These are phyloP conservation scores for Balearica regulorum DNA, from an alignment of 2,797 vertebrate genomes.

Conservation along the genomic window DNA sequence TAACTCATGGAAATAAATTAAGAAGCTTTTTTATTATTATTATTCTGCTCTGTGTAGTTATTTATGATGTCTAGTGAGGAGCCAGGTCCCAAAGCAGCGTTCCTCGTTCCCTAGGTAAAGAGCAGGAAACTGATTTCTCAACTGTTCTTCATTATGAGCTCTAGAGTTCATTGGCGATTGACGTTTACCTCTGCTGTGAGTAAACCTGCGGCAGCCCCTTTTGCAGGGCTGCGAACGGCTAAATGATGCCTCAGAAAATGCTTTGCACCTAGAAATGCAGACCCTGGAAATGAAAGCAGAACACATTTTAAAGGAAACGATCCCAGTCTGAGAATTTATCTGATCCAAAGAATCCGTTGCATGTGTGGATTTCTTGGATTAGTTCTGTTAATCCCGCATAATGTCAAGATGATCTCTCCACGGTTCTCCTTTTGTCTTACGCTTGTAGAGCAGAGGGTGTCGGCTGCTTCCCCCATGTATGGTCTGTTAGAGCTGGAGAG, in stretches of 20 bases:
- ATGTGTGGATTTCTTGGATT: background rate
- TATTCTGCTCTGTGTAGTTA: conserved; percentile 26
- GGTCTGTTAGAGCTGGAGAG: background rate
- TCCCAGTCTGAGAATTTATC: background rate
- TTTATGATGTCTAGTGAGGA: conserved; percentile 42
- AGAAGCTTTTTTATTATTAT: background rate
- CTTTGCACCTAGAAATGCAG: background rate
- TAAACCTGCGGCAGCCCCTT: background rate
- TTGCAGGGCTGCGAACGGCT: background rate
- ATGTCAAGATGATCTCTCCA: background rate
- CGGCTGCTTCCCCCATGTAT: background rate
- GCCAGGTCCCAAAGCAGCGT: conserved; percentile 9
- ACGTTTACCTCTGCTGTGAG: background rate
- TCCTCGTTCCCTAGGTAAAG: conserved; percentile 24
- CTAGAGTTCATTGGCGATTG: background rate
- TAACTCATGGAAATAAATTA: conserved; percentile 57
- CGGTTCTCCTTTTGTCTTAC: background rate
- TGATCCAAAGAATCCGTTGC: background rate
- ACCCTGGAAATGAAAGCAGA: background rate
- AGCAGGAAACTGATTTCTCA: conserved; percentile 13
- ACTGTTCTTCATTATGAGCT: background rate
- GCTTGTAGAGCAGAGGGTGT: background rate
- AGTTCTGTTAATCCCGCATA: background rate
- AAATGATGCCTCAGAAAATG: background rate
- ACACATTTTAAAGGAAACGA: background rate